A percentile compares a stretch with the other conserved stretches of the same genome.
Evolutionary conservation across 64 coral and sea anemone species (phyloP).

Genomic region (Hydrozoanthus tunicans): DNA sequence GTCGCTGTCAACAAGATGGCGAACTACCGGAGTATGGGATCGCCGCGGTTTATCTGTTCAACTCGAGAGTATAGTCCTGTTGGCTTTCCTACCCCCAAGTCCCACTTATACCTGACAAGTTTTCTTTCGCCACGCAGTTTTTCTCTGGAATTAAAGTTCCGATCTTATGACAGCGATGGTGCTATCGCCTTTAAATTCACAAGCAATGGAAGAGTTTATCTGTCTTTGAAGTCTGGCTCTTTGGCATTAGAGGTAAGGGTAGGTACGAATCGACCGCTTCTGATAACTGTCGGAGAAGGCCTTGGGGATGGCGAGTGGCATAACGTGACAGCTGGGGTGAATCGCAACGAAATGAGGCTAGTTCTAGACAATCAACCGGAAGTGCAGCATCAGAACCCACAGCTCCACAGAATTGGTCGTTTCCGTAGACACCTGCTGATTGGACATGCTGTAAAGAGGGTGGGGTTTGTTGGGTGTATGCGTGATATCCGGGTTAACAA

Average conservation of each 20-base stretch:
- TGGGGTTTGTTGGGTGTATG: constrained; percentile 88
- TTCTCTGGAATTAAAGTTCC: constrained; percentile 70
- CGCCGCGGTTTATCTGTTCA: constrained; percentile 46
- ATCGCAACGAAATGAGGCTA: constrained; percentile 66
- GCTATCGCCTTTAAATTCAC: constrained; percentile 64
- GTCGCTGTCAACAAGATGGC: constrained; percentile 12
- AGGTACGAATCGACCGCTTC: constrained; percentile 68
- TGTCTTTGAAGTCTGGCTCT: constrained; percentile 44
- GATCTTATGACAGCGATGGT: constrained; percentile 70
- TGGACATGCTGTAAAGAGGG: constrained; percentile 57
- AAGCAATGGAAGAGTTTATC: constrained; percentile 48
- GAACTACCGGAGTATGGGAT: constrained; percentile 25
- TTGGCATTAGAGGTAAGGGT: constrained; percentile 65
- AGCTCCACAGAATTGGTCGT: constrained; percentile 55
- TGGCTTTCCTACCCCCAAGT: constrained; percentile 64
- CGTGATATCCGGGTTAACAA: constrained; percentile 61
- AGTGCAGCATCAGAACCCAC: constrained; percentile 79
- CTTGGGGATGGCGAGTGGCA: constrained; percentile 87
- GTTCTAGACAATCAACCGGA: constrained; percentile 70
- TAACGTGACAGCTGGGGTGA: constrained; percentile 70
- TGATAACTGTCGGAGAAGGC: constrained; percentile 67
- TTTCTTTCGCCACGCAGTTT: constrained; percentile 61
- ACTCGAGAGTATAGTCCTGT: constrained; percentile 43
- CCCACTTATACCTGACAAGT: constrained; percentile 53
- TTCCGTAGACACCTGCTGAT: constrained; percentile 68